Percentiles rank a stretch among this genome's conserved stretches.
Evolutionary conservation across 1,140 invertebrate genomes (phyloP).

Genomic region (Potamilus streckersoni): DNA sequence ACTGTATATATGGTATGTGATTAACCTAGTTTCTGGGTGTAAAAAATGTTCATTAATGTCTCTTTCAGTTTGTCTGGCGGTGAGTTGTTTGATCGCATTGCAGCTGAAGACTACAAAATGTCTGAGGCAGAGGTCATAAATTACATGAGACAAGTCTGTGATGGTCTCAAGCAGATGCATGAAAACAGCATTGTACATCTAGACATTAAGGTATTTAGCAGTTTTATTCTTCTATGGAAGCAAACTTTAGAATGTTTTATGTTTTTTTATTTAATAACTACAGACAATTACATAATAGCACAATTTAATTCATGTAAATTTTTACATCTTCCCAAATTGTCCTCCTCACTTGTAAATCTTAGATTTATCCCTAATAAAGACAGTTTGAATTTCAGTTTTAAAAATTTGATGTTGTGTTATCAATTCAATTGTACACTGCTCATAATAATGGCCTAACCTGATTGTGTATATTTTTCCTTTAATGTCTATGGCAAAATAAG

Average conservation of each 20-base stretch:
- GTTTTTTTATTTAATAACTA: too few species aligned
- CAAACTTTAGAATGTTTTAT: too few species aligned
- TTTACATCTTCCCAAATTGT: too few species aligned
- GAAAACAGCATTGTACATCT: slow-evolving; percentile 99
- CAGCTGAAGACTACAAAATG: slow-evolving; percentile 97
- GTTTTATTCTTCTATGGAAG: too few species aligned
- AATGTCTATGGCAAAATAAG: neutral
- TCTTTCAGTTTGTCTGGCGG: slow-evolving; percentile 90
- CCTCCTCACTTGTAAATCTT: too few species aligned
- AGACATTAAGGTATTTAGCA: slow-evolving; percentile 70
- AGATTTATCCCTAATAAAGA: too few species aligned
- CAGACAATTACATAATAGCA: too few species aligned
- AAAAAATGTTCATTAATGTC: neutral
- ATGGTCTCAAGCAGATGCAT: slow-evolving; percentile 99
- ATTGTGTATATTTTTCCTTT: neutral
- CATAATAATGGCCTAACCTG: neutral
- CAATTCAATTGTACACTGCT: neutral
- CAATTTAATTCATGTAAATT: too few species aligned
- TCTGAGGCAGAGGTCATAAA: slow-evolving; percentile 99
- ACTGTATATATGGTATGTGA: too few species aligned
- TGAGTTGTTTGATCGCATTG: slow-evolving; percentile 98
- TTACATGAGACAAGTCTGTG: slow-evolving; percentile 99
- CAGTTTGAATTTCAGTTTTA: neutral
- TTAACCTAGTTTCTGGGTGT: too few species aligned
- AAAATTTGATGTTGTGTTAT: neutral